Evolutionary conservation across 1,140 invertebrate species (phyloP), one percentile per base, ranked within the genome.

Genomic region (Drosophila suzukii): DNA sequence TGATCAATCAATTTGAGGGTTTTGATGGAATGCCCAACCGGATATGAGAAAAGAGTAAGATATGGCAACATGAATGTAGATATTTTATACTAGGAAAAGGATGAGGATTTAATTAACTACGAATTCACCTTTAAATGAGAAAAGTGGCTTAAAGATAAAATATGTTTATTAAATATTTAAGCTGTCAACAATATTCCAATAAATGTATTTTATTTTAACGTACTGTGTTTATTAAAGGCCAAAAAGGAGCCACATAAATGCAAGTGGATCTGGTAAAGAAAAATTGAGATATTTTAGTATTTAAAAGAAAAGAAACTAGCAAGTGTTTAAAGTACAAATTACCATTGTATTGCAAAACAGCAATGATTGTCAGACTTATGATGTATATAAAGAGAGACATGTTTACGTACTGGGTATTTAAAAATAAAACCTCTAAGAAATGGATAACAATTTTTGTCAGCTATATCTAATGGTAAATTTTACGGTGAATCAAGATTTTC

Each of bases 1-100:
- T 82, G 75, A 83, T 82, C 75, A 83, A 83, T 83, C 80, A 78
- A 82, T 82, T 82, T 82, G 27, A 46, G 57, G 55, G 73, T 51
- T 39, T 63, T 46, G 15, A 30, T 13, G 50, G 34, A 36, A 41
- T 47, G 50, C 50, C 10, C 2, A 12, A 38, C 47, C 66, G 63
- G 66, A 70, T 74, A 74, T 73, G 49, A 12, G 39, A 75, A 63
- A 55, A 41, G 58, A 39, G n/a, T 38, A 13, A 56, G 60, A 75
- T 65, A 75, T 75, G 44, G 50, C 62, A 67, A 61, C 43, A 53
- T 47, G 11, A 61, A 38, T 47, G 39, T n/a, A 56, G 17, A 13
- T 7, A 41, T 53, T 70, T 34, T 20, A 12, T 13, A 13, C 6
- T 11, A 30, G 49, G 2, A 36, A 38, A 3, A 20, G 13, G 7